Evolutionary conservation across 2,113 vertebrate species (phyloP).

Genomic region (Dicentrarchus labrax): DNA sequence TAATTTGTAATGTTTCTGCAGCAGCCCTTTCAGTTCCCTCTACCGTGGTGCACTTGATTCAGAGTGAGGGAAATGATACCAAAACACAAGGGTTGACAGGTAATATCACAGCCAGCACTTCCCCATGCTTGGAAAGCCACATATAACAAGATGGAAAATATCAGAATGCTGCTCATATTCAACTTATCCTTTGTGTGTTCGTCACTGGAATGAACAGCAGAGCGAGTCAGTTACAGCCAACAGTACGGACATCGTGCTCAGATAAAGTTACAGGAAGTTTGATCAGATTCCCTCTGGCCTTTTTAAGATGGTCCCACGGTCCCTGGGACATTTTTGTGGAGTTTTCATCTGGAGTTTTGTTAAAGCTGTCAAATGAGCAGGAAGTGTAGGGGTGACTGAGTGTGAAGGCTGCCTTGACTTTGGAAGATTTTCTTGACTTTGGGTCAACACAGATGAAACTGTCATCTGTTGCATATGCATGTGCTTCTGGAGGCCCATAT

Average conservation of each 20-base stretch:
- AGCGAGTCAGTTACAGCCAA: background rate
- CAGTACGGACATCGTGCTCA: background rate
- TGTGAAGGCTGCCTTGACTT: slow-evolving; percentile 56
- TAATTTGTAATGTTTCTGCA: too few relatives aligned
- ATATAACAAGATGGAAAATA: background rate
- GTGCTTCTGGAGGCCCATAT: slow-evolving; percentile 81
- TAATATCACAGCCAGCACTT: slow-evolving; percentile 7
- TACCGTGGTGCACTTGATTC: background rate
- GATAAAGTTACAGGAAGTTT: slow-evolving; percentile 1
- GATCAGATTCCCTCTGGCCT: background rate
- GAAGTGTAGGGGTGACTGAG: slow-evolving; percentile 33
- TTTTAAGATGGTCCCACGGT: background rate
- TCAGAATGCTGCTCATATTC: background rate
- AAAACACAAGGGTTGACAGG: slow-evolving; percentile 9
- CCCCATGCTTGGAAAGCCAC: background rate
- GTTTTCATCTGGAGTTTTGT: background rate
- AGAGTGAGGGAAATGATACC: background rate
- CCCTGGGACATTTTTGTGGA: background rate
- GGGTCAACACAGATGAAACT: slow-evolving; percentile 54
- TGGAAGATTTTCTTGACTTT: slow-evolving; percentile 58
- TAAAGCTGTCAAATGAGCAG: background rate
- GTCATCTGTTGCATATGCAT: slow-evolving; percentile 82
- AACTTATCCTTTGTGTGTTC: background rate
- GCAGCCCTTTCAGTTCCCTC: background rate
- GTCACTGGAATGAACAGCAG: background rate